Conservation (phyloP, 2,888 invertebrate genomes). For the Anthophora plumipes region DNA sequence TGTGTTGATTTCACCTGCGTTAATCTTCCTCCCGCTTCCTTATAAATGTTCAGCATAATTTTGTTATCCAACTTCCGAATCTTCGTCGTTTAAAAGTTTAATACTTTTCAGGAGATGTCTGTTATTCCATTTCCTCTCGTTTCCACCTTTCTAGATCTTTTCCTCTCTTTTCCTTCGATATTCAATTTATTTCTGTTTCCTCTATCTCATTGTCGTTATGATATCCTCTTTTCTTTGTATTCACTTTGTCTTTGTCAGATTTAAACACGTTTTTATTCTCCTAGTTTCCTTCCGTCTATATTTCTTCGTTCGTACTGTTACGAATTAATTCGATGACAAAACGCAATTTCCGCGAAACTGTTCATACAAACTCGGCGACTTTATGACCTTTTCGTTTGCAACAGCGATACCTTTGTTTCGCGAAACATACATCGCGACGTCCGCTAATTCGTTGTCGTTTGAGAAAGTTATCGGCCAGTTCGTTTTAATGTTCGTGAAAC, state of each 20-base stretch:
- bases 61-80: too few relatives aligned
- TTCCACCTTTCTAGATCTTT: neutral
- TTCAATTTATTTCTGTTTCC: neutral
- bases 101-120: too few relatives aligned
- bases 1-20: too few relatives aligned
- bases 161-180: neutral
- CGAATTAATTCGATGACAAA: neutral
- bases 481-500: neutral
- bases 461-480: neutral
- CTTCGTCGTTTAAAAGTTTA: too few relatives aligned
- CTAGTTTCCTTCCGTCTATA: neutral
- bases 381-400: neutral
- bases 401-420: slow-evolving; percentile 6
- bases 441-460: neutral
- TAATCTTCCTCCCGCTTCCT: too few relatives aligned
- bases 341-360: neutral
- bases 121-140: neutral
- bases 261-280: neutral
- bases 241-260: neutral
- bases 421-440: neutral
- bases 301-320: neutral
- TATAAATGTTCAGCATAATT: too few relatives aligned
- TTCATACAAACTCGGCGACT: neutral
- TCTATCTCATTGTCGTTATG: neutral
- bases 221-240: neutral